Conservation (phyloP, 1,140 invertebrate genomes). For the Heliconius eleuchia region DNA sequence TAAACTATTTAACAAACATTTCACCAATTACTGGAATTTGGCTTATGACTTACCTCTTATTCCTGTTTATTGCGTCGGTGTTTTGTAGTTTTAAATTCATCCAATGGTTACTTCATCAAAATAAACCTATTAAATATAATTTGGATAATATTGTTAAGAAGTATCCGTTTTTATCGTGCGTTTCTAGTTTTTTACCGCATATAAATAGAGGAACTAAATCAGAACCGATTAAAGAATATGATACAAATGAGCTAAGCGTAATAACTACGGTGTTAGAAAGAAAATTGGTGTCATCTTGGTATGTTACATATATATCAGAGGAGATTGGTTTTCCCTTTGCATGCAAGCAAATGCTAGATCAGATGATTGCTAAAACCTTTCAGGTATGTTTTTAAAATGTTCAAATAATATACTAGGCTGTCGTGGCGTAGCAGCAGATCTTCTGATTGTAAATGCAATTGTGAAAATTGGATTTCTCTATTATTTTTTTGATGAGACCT, state of each 20-base stretch:
- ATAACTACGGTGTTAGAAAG: constrained; percentile 75
- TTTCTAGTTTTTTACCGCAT: constrained; percentile 50
- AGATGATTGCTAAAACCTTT: constrained; percentile 76
- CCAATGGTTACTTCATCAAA: constrained; percentile 69
- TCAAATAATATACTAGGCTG: background rate
- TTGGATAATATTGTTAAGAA: constrained; percentile 50
- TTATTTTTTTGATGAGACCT: too few species aligned
- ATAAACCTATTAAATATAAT: constrained; percentile 72
- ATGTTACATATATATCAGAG: constrained; percentile 73
- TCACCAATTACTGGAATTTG: constrained; percentile 68
- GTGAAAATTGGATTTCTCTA: too few species aligned
- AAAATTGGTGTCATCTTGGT: constrained; percentile 77
- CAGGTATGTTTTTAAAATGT: constrained; percentile 51
- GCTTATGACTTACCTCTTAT: constrained; percentile 62
- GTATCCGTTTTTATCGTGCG: constrained; percentile 53
- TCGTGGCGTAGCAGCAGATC: background rate
- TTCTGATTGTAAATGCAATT: too few species aligned
- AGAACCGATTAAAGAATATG: constrained; percentile 60
- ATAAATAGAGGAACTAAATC: constrained; percentile 33
- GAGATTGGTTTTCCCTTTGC: constrained; percentile 79
- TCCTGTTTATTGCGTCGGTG: constrained; percentile 63
- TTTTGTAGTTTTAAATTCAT: constrained; percentile 70
- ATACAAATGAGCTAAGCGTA: constrained; percentile 69
- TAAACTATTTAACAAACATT: constrained; percentile 65
- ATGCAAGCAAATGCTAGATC: constrained; percentile 79